A percentile compares a stretch with the other conserved stretches of the same genome.
These are phyloP conservation scores for Chironomus striatipennis DNA, from an alignment of 1,140 invertebrate genomes.

Conservation along the genomic window DNA sequence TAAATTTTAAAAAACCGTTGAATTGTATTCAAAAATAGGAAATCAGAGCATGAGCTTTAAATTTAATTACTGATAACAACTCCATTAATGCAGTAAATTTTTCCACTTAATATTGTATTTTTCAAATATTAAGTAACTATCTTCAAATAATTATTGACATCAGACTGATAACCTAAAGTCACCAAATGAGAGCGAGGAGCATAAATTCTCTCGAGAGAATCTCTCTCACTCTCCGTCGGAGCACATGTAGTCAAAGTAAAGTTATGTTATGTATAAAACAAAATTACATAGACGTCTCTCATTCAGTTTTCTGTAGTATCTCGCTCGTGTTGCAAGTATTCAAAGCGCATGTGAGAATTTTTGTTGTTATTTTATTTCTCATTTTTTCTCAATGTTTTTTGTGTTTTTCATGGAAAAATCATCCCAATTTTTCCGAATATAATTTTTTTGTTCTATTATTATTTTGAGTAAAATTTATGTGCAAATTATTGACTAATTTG, in stretches of 20 bases:
- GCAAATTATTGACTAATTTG: background rate
- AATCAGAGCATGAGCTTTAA: too few species aligned
- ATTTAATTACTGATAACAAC: too few species aligned
- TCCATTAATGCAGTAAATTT: too few species aligned
- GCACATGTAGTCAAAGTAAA: background rate
- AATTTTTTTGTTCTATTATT: background rate
- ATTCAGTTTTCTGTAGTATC: slow-evolving; percentile 8
- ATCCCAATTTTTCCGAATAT: background rate
- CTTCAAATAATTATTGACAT: too few species aligned
- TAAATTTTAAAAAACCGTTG: too few species aligned
- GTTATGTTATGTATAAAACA: background rate
- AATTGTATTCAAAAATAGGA: too few species aligned
- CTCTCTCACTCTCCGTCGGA: background rate
- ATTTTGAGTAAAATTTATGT: background rate
- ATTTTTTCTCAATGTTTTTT: background rate
- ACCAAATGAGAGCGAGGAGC: too few species aligned
- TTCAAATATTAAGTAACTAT: too few species aligned
- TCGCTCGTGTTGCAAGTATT: background rate
- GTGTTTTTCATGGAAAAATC: background rate
- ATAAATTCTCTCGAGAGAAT: background rate
- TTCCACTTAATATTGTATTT: too few species aligned
- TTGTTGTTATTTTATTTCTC: slow-evolving; percentile 2
- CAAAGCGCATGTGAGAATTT: slow-evolving; percentile 7
- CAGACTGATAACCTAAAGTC: too few species aligned
- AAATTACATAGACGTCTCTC: background rate